phyloP scores from a whole-genome alignment of 2,888 invertebrate genomes.

The Drosophila mulleri region DNA sequence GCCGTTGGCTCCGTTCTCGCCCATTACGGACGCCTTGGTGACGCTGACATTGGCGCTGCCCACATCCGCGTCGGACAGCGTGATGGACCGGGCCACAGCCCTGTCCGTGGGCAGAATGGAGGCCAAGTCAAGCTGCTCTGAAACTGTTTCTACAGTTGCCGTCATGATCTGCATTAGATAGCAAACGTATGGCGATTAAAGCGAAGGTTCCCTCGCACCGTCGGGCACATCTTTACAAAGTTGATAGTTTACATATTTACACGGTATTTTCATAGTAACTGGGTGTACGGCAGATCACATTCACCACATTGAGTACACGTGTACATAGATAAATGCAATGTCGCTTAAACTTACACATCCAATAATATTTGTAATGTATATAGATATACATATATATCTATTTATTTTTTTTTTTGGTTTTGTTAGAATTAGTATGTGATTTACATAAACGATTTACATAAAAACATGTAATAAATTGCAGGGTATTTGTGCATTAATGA shows the following conservation, averaged over 20 bases:
- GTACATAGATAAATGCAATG: slow-evolving; percentile 66
- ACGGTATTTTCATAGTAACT: slow-evolving; percentile 49
- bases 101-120: slow-evolving; percentile 93
- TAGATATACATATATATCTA: no score
- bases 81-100: slow-evolving; percentile 94
- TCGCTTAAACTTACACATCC: slow-evolving; percentile 64
- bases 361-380: slow-evolving; percentile 15
- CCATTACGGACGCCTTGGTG: slow-evolving; percentile 89
- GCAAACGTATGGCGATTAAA: slow-evolving; percentile 36
- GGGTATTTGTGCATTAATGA: slow-evolving; percentile 63
- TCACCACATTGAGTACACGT: slow-evolving; percentile 65
- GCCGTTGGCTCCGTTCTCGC: slow-evolving; percentile 86
- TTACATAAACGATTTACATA: slow-evolving; percentile 39
- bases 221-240: slow-evolving; percentile 41
- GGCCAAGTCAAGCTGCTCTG: slow-evolving; percentile 95
- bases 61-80: slow-evolving; percentile 94
- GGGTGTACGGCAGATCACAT: slow-evolving; percentile 57
- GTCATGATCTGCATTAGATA: slow-evolving; percentile 91
- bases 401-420: slow-evolving; percentile 14
- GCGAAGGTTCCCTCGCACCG: slow-evolving; percentile 22
- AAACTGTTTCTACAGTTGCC: slow-evolving; percentile 97
- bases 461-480: slow-evolving; percentile 58
- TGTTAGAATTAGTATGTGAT: slow-evolving; percentile 25
- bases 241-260: slow-evolving; percentile 54
- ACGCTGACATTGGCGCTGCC: slow-evolving; percentile 91